These are phyloP conservation scores for Thalpophila matura DNA, from an alignment of 2,888 invertebrate species.

Conservation along the genomic window DNA sequence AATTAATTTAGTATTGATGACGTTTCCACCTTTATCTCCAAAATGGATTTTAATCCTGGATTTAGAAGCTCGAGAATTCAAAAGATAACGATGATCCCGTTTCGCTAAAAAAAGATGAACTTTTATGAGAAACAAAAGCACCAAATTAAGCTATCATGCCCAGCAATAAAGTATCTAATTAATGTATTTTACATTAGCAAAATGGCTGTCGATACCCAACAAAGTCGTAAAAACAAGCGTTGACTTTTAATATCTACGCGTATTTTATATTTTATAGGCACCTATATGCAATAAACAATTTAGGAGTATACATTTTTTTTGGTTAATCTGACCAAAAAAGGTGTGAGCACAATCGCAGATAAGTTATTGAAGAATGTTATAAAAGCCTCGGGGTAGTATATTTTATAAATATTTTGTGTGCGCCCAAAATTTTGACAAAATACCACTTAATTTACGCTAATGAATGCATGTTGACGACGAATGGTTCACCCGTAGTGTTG, in stretches of 20 bases:
- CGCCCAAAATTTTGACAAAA: constrained; percentile 87
- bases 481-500: constrained; percentile 77
- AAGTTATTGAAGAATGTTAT: constrained; percentile 78
- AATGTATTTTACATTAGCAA: constrained; percentile 85
- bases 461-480: constrained; percentile 83
- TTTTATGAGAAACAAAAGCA: constrained; percentile 73
- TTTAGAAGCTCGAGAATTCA: constrained; percentile 75
- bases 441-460: constrained; percentile 90
- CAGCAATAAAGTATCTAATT: constrained; percentile 83
- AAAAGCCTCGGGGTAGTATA: constrained; percentile 75
- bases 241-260: constrained; percentile 80
- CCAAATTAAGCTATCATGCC: constrained; percentile 85
- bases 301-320: constrained; percentile 67
- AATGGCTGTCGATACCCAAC: constrained; percentile 80
- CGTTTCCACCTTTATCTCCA: constrained; percentile 71
- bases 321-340: constrained; percentile 70
- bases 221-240: constrained; percentile 80
- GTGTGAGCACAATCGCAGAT: constrained; percentile 74
- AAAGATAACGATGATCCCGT: constrained; percentile 72
- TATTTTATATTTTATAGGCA: constrained; percentile 74
- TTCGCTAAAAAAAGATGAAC: constrained; percentile 71
- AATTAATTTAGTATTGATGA: constrained; percentile 79
- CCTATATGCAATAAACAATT: constrained; percentile 75
- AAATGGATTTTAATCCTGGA: constrained; percentile 75
- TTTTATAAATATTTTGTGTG: constrained; percentile 87